A percentile compares a stretch with the other conserved stretches of the same genome.
phyloP scores from a whole-genome alignment of 2,797 vertebrate species.

The Nothura maculosa region DNA sequence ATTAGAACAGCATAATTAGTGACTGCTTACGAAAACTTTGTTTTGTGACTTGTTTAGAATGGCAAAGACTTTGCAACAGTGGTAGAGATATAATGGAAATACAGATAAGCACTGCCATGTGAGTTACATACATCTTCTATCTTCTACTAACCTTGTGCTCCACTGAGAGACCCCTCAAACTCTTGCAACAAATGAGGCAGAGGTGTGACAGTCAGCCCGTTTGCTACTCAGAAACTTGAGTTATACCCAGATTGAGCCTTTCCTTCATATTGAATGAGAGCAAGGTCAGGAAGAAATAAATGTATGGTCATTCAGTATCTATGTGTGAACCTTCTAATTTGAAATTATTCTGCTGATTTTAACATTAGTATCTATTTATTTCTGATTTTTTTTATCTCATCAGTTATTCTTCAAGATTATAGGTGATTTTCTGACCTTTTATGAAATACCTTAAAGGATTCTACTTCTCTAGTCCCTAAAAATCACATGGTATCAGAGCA shows the following conservation, averaged over 20 bases:
- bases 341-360: not conserved
- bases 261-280: not conserved
- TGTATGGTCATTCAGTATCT: not conserved
- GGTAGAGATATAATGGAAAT: not conserved
- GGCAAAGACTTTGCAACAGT: not conserved
- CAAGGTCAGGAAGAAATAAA: not conserved
- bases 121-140: not conserved
- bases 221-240: not conserved
- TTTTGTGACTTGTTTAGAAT: not conserved
- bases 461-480: not conserved
- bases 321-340: not conserved
- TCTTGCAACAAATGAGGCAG: not conserved
- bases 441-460: not conserved
- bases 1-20: not conserved
- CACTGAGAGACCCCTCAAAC: not conserved
- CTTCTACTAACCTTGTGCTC: not conserved
- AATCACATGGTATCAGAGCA: not conserved
- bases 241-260: not conserved
- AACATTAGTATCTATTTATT: not conserved
- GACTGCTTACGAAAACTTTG: not conserved
- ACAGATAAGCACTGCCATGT: not conserved
- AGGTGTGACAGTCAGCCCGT: not conserved
- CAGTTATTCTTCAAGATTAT: not conserved
- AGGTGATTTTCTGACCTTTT: not conserved
- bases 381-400: not conserved